Conservation (phyloP, 2,113 vertebrate genomes). For the zebrafish (Danio rerio) region DNA sequence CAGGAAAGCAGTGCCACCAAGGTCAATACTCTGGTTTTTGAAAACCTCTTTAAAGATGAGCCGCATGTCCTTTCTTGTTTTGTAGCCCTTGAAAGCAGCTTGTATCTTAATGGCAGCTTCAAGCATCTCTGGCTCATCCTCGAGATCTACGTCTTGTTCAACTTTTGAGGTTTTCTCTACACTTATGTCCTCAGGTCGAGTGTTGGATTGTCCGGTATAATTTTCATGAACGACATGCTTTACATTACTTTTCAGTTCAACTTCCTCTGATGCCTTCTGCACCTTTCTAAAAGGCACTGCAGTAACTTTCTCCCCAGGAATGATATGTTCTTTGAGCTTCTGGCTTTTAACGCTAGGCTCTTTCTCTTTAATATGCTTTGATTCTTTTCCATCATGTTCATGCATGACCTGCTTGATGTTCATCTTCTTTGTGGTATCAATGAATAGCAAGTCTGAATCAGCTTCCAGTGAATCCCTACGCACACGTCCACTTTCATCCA, state of each 20-base stretch:
- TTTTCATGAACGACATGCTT: background rate
- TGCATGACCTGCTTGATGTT: background rate
- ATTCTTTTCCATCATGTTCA: background rate
- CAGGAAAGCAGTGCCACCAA: conserved; percentile 78
- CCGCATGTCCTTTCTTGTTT: conserved; percentile 87
- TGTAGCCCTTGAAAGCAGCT: conserved; percentile 93
- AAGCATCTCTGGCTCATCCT: conserved; percentile 79
- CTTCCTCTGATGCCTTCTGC: background rate
- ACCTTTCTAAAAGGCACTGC: background rate
- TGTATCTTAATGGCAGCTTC: conserved; percentile 91
- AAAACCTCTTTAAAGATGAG: conserved; percentile 85
- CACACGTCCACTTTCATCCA: no score
- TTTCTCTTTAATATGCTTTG: conserved; percentile 36
- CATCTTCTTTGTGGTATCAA: no score
- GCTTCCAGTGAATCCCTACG: no score
- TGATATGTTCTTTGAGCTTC: background rate
- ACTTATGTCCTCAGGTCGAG: conserved; percentile 55
- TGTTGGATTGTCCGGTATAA: background rate
- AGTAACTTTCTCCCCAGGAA: background rate
- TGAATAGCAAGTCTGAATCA: no score
- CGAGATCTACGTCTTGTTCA: conserved; percentile 41
- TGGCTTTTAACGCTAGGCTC: background rate
- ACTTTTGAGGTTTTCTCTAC: conserved; percentile 71
- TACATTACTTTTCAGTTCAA: background rate
- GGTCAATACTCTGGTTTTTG: conserved; percentile 80